Conservation (phyloP, 2,797 vertebrate species). For the Sebastes nivosus region DNA sequence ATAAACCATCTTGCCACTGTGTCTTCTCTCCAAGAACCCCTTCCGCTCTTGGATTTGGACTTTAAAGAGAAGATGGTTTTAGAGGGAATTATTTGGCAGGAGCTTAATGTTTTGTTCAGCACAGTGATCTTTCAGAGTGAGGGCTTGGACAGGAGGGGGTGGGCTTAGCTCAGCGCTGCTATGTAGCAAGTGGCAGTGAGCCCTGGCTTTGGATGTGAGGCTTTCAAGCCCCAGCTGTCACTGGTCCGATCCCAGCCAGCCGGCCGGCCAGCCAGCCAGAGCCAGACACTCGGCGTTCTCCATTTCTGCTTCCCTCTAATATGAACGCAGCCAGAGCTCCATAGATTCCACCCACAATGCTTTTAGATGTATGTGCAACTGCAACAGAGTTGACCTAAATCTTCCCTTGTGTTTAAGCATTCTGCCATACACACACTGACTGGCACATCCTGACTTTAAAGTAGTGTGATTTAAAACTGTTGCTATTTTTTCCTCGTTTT, state of each 20-base stretch:
- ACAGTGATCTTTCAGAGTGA: slow-evolving; percentile 68
- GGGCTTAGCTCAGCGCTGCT: slow-evolving; percentile 67
- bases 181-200: slow-evolving; percentile 75
- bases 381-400: slow-evolving; percentile 67
- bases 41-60: slow-evolving; percentile 62
- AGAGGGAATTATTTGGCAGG: slow-evolving; percentile 70
- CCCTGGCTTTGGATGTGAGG: slow-evolving; percentile 77
- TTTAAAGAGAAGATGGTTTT: slow-evolving; percentile 64
- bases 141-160: slow-evolving; percentile 59
- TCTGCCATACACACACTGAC: slow-evolving; percentile 65
- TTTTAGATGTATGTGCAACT: slow-evolving; percentile 68
- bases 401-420: slow-evolving; percentile 67
- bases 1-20: slow-evolving; percentile 41
- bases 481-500: slow-evolving; percentile 71
- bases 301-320: slow-evolving; percentile 73
- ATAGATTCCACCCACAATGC: slow-evolving; percentile 66
- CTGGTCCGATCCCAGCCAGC: slow-evolving; percentile 72
- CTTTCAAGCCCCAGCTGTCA: slow-evolving; percentile 78
- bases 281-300: slow-evolving; percentile 70
- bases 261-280: slow-evolving; percentile 49
- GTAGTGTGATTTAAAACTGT: slow-evolving; percentile 68
- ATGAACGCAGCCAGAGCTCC: slow-evolving; percentile 62
- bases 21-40: slow-evolving; percentile 40
- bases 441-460: slow-evolving; percentile 60
- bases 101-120: slow-evolving; percentile 65